Percentiles rank a stretch among this genome's conserved stretches.
Evolutionary conservation across 2,888 invertebrate genomes (phyloP).

Genomic region (Eurois occulta): DNA sequence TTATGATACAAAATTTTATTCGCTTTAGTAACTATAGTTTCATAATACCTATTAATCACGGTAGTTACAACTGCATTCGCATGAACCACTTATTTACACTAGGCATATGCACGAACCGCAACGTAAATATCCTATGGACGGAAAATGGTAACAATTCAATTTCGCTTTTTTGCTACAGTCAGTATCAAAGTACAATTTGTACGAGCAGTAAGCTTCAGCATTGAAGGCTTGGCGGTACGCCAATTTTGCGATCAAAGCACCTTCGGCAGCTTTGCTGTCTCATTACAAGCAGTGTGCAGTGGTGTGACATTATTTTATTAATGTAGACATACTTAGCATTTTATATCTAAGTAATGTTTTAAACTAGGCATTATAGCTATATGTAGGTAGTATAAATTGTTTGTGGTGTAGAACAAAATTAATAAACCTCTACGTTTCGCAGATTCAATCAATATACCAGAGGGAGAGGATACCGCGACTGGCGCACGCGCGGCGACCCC

Average conservation of each 20-base stretch:
- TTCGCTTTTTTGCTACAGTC: slow-evolving; percentile 89
- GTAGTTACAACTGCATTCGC: slow-evolving; percentile 86
- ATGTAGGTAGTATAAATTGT: slow-evolving; percentile 63
- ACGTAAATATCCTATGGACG: slow-evolving; percentile 85
- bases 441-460: slow-evolving; percentile 91
- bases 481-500: slow-evolving; percentile 93
- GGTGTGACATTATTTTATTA: slow-evolving; percentile 78
- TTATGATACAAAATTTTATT: slow-evolving; percentile 71
- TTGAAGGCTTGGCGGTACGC: slow-evolving; percentile 85
- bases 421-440: slow-evolving; percentile 79
- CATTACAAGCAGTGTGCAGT: slow-evolving; percentile 80
- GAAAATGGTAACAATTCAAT: slow-evolving; percentile 89
- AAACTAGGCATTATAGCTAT: slow-evolving; percentile 68
- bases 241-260: slow-evolving; percentile 82
- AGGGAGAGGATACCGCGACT: slow-evolving; percentile 92
- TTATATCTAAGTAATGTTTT: slow-evolving; percentile 63
- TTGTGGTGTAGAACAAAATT: slow-evolving; percentile 46
- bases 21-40: slow-evolving; percentile 77
- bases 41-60: slow-evolving; percentile 80
- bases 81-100: slow-evolving; percentile 81
- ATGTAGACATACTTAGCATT: slow-evolving; percentile 78
- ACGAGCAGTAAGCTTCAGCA: slow-evolving; percentile 85
- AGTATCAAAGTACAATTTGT: slow-evolving; percentile 81
- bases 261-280: slow-evolving; percentile 83
- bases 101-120: slow-evolving; percentile 85